Evolutionary conservation across 2,888 invertebrate species (phyloP), one percentile per base, ranked within the genome.

Genomic region (Thumatha senex): DNA sequence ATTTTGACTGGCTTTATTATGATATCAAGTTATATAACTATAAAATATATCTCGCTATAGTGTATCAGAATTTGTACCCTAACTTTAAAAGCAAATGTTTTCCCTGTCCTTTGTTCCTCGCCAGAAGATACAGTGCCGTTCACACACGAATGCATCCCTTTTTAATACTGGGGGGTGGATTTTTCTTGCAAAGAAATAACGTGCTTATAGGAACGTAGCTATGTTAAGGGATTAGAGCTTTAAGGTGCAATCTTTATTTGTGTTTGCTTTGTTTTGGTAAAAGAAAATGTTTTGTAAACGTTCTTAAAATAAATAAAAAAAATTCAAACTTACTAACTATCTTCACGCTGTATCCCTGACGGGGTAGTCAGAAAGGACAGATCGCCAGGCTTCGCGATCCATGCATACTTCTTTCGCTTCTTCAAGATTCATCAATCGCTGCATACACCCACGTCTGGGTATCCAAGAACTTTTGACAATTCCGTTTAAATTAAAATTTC

Each of bases 111-210:
- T 89, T 89, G 88, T 89, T 80, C 83, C 67, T 60, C 65, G 38
- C 66, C 72, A 71, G 72, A 71, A 87, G 88, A 89, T 86, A 87
- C 88, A 84, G 80, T 80, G 65, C 73, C 81, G 85, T 84, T 88
- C 89, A 88, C 88, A 89, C 89, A 88, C 82, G 86, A 76, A 68
- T 80, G 89, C 78, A 59, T 82, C 82, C 81, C 84, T 85, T 84
- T 88, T 86, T 89, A 88, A 89, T 89, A 67, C 85, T 80, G 57
- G 70, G 56, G 72, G 78, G 67, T 59, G 77, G 78, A 75, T 81
- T 82, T 82, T 86, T 82, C 84, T 82, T 76, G 74, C 75, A 78
- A 82, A 84, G 82, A 74, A 83, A 81, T 79, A 80, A 67, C 70
- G 67, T 34, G 55, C 67, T 61, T 70, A 63, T 52, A 77, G 65